These are phyloP conservation scores for Zygogramma bicolorata DNA, from an alignment of 2,888 invertebrate genomes.

Conservation along the genomic window DNA sequence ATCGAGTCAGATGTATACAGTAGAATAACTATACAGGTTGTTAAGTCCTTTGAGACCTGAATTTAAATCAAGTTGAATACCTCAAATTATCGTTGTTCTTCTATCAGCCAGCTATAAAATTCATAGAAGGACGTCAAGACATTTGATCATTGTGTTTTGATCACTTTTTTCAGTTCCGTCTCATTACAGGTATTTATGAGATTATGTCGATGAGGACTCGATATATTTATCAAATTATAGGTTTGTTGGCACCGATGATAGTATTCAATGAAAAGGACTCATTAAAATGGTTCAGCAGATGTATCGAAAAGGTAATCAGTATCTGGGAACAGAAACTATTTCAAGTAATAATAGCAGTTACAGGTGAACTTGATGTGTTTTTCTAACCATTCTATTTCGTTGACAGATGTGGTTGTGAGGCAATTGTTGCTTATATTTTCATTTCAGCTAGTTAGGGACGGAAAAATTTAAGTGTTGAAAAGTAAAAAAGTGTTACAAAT, in stretches of 20 bases:
- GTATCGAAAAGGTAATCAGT: neutral
- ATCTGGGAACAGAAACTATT: neutral
- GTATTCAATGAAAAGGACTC: neutral
- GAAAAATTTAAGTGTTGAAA: no score
- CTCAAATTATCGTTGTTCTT: neutral
- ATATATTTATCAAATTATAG: neutral
- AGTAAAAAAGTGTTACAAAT: no score
- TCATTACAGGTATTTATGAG: neutral
- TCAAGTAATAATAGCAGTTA: neutral
- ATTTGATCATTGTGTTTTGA: neutral
- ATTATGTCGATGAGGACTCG: neutral
- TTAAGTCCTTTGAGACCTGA: constrained; percentile 5
- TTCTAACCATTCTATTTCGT: neutral
- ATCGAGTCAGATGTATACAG: neutral
- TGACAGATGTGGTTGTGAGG: no score
- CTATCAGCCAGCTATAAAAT: neutral
- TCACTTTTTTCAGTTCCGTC: neutral
- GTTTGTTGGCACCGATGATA: neutral
- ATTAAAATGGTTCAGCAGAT: neutral
- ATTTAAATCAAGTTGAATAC: constrained; percentile 1
- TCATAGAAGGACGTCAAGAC: neutral
- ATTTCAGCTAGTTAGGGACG: no score
- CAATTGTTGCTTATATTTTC: no score
- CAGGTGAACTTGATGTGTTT: neutral
- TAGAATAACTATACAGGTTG: constrained; percentile 2